A percentile compares a stretch with the other conserved stretches of the same genome.
phyloP scores from a whole-genome alignment of 2,797 vertebrate species.

The Pogoniulus pusillus region DNA sequence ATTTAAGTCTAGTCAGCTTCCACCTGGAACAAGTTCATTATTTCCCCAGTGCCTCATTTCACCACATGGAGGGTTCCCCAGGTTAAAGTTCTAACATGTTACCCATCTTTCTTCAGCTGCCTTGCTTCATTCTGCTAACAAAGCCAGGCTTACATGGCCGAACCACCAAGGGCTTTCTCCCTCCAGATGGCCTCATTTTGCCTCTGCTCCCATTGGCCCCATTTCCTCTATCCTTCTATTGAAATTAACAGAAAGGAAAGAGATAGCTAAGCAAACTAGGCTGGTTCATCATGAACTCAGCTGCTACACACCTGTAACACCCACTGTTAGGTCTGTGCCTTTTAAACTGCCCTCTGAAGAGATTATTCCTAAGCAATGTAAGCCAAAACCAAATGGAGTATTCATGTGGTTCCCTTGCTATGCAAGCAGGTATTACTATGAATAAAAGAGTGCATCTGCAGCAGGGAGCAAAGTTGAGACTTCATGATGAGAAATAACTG shows the following conservation, averaged over 20 bases:
- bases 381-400: neutral
- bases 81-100: neutral
- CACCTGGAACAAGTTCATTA: neutral
- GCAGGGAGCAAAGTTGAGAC: neutral
- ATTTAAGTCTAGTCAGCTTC: neutral
- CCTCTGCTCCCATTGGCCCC: neutral
- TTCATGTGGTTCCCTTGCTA: neutral
- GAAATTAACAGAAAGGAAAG: conserved; percentile 36
- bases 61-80: conserved; percentile 6
- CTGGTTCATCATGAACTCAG: neutral
- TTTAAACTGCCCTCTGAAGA: neutral
- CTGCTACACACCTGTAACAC: conserved; percentile 28
- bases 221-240: neutral
- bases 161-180: neutral
- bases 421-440: neutral
- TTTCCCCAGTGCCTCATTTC: neutral
- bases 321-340: neutral
- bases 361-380: neutral
- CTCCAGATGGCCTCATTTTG: conserved; percentile 31
- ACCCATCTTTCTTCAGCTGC: neutral
- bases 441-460: neutral
- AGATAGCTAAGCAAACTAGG: neutral
- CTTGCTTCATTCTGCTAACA: neutral
- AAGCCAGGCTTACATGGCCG: neutral
- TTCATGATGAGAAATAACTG: conserved; percentile 18